A percentile compares a stretch with the other conserved stretches of the same genome.
Conservation (phyloP, 2,113 vertebrate species). For the Rhegmatorhina hoffmannsi region DNA sequence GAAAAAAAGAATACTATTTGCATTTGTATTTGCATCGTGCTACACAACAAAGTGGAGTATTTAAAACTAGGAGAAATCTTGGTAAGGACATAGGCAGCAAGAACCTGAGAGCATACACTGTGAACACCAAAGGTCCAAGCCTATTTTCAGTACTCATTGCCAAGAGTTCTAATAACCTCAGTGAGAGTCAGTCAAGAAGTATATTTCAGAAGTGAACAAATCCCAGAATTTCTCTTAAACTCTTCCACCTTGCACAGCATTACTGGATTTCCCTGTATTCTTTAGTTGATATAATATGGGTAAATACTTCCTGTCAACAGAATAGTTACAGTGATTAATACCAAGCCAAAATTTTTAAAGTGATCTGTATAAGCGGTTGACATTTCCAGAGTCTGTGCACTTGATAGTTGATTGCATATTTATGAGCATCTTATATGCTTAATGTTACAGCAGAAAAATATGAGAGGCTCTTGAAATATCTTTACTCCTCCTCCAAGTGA, state of each 20-base stretch:
- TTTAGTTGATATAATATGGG: not conserved
- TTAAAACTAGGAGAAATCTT: not conserved
- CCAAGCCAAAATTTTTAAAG: slow-evolving; percentile 24
- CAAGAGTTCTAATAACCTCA: not conserved
- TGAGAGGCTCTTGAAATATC: not conserved
- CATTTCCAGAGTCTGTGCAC: slow-evolving; percentile 27
- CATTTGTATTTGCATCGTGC: not conserved
- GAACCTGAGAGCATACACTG: not conserved
- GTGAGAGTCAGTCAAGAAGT: not conserved
- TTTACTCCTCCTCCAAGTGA: not conserved
- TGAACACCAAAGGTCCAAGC: not conserved
- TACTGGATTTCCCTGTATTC: not conserved
- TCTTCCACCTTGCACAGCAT: not conserved
- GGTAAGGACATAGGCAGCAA: not conserved
- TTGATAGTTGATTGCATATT: slow-evolving; percentile 13
- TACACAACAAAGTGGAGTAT: not conserved
- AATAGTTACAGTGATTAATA: slow-evolving; percentile 14
- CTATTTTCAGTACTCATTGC: not conserved
- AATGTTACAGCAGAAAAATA: slow-evolving; percentile 32
- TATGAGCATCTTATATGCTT: slow-evolving; percentile 18
- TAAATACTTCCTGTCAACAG: slow-evolving; percentile 15
- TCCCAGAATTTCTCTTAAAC: not conserved
- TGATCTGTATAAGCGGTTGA: not conserved
- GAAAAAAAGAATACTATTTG: not conserved
- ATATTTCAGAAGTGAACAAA: not conserved